Base-by-base conservation (phyloP, 2,797 vertebrate species). In the Furcifer pardalis region DNA sequence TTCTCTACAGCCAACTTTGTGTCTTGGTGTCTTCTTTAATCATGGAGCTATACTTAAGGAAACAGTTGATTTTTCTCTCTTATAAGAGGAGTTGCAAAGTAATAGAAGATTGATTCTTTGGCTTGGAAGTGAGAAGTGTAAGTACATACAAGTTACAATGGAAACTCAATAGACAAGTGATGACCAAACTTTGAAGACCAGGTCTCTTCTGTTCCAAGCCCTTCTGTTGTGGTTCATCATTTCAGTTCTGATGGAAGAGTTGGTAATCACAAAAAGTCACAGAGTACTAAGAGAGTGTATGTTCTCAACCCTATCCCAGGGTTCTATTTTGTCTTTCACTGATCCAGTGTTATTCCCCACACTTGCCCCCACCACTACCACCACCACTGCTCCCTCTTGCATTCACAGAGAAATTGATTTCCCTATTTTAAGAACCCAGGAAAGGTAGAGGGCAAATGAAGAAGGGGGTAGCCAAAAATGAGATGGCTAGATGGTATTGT, bases 1-100 rank as follows among this genome's bases (percentile, higher is more conserved):
- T 98, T 97, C 97, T 97, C 96, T 96, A 95, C 96, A 96, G 90
- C 90, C 92, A 89, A 30, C 90, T 87, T 88, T 93, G 84, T 91
- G 89, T 92, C 49, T 40, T 77, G 7, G 59, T 4, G 0, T 91
- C 42, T 95, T 94, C 79, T 91, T 83, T 83, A 46, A 80, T 89
- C 56, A 59, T 27, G 85, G 27, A 59, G 49, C 75, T 65, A 63
- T 75, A 46, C 59, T 66, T 76, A 44, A 56, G 49, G 79, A 35
- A 56, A 65, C 77, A 56, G 83, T 10, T 9, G 73, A 56, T 0
- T 0, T 0, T 2, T 40, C 82, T 72, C 78, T 74, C 75, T 2
- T 15, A 80, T 9, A 84, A 88, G 13, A 74, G 65, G 42, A 80
- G 49, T 71, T 87, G 60, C 65, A 62, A 85, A 65, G 25, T 77